A percentile compares a stretch with the other conserved stretches of the same genome.
Evolutionary conservation across 1,140 invertebrate species (phyloP).

Genomic region (Sesamia nonagrioides): DNA sequence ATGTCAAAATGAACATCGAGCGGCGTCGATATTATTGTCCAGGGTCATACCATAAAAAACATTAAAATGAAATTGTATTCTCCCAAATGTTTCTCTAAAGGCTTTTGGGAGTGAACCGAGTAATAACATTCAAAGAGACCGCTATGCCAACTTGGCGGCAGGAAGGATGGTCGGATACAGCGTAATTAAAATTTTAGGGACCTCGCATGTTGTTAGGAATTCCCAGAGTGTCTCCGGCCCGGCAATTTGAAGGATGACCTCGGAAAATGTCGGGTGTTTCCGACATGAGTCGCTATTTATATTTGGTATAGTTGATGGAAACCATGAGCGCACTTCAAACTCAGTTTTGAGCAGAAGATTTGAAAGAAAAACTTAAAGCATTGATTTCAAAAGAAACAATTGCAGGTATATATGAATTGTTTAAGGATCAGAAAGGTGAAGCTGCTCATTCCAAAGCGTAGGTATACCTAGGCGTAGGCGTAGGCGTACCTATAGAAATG

Average conservation of each 20-base stretch:
- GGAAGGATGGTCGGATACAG: constrained; percentile 55
- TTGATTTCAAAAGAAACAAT: too few relatives aligned
- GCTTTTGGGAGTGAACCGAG: constrained; percentile 48
- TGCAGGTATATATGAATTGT: not conserved
- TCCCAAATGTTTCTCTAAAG: constrained; percentile 46
- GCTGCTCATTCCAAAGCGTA: too few relatives aligned
- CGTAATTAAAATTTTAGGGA: constrained; percentile 65
- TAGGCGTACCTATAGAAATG: too few relatives aligned
- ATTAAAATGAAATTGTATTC: constrained; percentile 56
- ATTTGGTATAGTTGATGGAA: constrained; percentile 32
- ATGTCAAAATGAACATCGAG: not conserved
- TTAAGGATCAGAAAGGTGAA: not conserved
- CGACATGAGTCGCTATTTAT: constrained; percentile 38
- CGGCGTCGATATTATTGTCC: not conserved
- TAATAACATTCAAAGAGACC: constrained; percentile 59
- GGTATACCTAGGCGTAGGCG: too few relatives aligned
- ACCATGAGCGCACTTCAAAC: not conserved
- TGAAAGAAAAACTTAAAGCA: too few relatives aligned
- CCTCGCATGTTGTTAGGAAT: constrained; percentile 54
- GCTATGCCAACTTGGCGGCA: constrained; percentile 46
- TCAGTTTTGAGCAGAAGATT: too few relatives aligned
- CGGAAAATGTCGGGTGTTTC: constrained; percentile 39
- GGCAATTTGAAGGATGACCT: constrained; percentile 53
- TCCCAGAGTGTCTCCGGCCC: constrained; percentile 46
- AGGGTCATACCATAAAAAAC: constrained; percentile 38